These are phyloP conservation scores for Dicentrarchus labrax DNA, from an alignment of 2,113 vertebrate genomes.

Conservation along the genomic window DNA sequence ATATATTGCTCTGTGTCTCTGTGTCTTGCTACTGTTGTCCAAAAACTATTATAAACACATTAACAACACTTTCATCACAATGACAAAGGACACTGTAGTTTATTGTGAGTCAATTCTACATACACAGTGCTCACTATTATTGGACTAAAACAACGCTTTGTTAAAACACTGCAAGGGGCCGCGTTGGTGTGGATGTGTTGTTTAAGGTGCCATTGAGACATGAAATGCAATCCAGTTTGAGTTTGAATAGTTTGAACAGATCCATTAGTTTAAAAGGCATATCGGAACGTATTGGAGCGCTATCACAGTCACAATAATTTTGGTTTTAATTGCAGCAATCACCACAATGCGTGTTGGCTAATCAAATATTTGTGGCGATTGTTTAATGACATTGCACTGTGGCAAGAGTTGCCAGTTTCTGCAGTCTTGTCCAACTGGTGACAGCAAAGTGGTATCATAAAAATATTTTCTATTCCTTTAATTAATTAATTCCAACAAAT, in stretches of 20 bases:
- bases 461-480: neutral
- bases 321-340: neutral
- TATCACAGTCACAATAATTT: neutral
- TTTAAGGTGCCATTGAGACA: neutral
- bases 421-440: neutral
- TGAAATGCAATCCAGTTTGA: neutral
- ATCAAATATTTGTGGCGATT: no score
- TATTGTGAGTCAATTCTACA: neutral
- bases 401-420: neutral
- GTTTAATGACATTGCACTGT: no score
- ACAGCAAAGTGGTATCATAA: neutral
- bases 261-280: neutral
- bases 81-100: neutral
- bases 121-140: neutral
- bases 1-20: neutral
- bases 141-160: neutral
- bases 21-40: neutral
- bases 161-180: neutral
- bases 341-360: neutral
- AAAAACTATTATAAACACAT: constrained; percentile 24
- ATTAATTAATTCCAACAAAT: no score
- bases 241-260: neutral
- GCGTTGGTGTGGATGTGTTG: neutral
- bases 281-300: neutral
- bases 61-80: constrained; percentile 3